Evolutionary conservation across 2,888 invertebrate genomes (phyloP), one percentile per base, ranked within the genome.

Genomic region (Margaritifera margaritifera): DNA sequence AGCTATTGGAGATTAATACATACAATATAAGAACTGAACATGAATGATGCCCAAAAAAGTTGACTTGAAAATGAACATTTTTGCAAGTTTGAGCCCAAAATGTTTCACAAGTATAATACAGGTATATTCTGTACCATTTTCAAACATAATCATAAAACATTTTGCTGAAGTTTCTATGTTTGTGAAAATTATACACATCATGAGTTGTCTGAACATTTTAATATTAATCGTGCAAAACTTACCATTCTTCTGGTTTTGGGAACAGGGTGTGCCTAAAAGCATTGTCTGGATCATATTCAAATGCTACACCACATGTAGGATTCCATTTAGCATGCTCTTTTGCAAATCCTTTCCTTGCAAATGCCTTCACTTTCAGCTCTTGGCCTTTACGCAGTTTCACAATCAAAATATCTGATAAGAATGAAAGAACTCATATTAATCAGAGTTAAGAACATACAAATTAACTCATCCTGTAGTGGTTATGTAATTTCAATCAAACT

Each of bases 281-380:
- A 91, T 99, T 99, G 88, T 99, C 99, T 0, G 99, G 99, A 91
- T 99, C 99, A 91, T 99, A 99, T 90, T 99, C 99, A 90, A 99
- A 99, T 64, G 95, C 95, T 1, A 99, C 98, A 58, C 98, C 98
- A 63, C 96, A 96, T 0, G 99, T 99, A 4, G 99, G 99, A 91
- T 99, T 99, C 99, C 99, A 99, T 90, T 99, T 99, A 0, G 99
- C 99, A 91, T 99, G 99, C 89, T 99, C 99, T 88, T 99, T 99
- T 0, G 98, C 97, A 91, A 97, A 97, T 6, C 92, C 91, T 91
- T 99, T 99, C 85, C 98, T 97, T 0, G 99, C 99, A 91, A 96
- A 99, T 1, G 98, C 99, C 82, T 95, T 92, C 69, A 99, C 91
- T 89, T 97, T 98, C 56, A 99, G 90, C 89, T 98, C 98, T 89